phyloP scores from a whole-genome alignment of 2,113 vertebrate genomes.

The Tiliqua scincoides region DNA sequence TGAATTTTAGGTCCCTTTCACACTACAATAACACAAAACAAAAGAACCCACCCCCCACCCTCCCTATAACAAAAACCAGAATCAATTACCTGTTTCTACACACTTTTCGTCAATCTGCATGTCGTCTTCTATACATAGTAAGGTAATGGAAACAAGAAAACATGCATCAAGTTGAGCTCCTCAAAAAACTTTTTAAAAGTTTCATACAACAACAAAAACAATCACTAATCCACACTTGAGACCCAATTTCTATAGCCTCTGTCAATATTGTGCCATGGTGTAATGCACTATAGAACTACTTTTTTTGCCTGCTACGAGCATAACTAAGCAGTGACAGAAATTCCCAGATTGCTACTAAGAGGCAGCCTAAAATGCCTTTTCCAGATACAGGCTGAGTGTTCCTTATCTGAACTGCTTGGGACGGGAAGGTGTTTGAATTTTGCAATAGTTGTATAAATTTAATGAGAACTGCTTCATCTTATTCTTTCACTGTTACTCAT shows the following conservation, averaged over 20 bases:
- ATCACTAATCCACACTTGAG: neutral
- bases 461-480: neutral
- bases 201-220: slow-evolving; percentile 22
- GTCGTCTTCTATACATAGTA: slow-evolving; percentile 83
- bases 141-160: slow-evolving; percentile 1
- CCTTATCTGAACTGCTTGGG: too few relatives aligned
- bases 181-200: slow-evolving; percentile 9
- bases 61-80: slow-evolving; percentile 3
- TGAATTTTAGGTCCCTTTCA: slow-evolving; percentile 23
- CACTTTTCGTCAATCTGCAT: slow-evolving; percentile 90
- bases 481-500: too few relatives aligned
- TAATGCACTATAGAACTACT: neutral
- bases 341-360: neutral
- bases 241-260: slow-evolving; percentile 28
- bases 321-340: slow-evolving; percentile 22
- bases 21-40: slow-evolving; percentile 4
- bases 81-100: slow-evolving; percentile 90
- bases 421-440: too few relatives aligned
- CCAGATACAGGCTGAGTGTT: too few relatives aligned
- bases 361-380: neutral
- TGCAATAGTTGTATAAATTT: too few relatives aligned
- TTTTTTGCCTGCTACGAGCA: neutral
- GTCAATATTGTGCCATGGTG: neutral
- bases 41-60: neutral
- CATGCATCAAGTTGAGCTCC: neutral